Conservation (phyloP, 92 coral and sea anemone genomes). For the Porites evermanni region DNA sequence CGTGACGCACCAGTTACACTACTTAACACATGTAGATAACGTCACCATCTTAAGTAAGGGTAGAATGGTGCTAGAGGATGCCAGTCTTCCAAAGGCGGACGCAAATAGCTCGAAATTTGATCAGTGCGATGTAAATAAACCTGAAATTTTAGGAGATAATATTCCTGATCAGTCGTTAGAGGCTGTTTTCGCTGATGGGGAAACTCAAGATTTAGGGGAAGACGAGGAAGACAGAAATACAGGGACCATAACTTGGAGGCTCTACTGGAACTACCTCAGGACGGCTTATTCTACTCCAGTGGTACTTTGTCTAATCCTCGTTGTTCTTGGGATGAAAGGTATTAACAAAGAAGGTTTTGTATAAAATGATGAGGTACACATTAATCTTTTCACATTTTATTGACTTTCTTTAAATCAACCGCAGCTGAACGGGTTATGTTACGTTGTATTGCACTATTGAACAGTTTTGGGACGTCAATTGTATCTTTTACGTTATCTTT, state of each 20-base stretch:
- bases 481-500: too few relatives aligned
- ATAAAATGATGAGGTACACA: too few relatives aligned
- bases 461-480: too few relatives aligned
- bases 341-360: neutral
- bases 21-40: constrained; percentile 44
- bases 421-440: too few relatives aligned
- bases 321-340: constrained; percentile 20
- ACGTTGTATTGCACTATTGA: too few relatives aligned
- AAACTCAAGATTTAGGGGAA: constrained; percentile 13
- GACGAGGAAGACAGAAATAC: constrained; percentile 13
- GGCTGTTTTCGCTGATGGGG: neutral
- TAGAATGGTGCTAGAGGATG: neutral
- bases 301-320: neutral
- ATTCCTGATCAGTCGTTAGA: neutral
- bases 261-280: constrained; percentile 21
- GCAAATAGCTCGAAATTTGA: neutral
- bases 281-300: neutral
- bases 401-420: too few relatives aligned
- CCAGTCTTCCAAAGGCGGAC: neutral
- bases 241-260: constrained; percentile 23
- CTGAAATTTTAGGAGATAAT: neutral
- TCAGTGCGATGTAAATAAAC: neutral
- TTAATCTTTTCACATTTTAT: too few relatives aligned
- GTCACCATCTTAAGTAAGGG: constrained; percentile 34
- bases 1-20: constrained; percentile 27